phyloP scores from a whole-genome alignment of 53 echinoderm and acorn worm genomes.

The Crossaster papposus region DNA sequence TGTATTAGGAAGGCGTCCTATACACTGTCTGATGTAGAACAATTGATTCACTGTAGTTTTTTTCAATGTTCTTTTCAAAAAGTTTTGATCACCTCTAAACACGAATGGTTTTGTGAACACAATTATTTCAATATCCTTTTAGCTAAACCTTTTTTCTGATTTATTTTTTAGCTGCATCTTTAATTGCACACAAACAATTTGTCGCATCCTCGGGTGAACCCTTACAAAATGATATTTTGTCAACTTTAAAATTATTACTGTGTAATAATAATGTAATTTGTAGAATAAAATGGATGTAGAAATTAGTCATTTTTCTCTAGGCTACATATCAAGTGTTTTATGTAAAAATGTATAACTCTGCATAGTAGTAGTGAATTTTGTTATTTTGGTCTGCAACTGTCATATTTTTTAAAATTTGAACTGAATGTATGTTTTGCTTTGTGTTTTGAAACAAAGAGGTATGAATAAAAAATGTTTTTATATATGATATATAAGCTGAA shows the following conservation, averaged over 20 bases:
- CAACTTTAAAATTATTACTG: no score
- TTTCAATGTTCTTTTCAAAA: not conserved
- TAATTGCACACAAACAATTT: no score
- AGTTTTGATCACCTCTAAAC: not conserved
- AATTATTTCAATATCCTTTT: no score
- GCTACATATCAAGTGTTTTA: not conserved
- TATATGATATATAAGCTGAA: not conserved
- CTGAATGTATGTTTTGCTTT: not conserved
- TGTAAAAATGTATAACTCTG: not conserved
- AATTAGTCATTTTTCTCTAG: not conserved
- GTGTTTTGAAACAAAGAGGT: not conserved
- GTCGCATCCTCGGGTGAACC: no score
- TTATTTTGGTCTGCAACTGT: not conserved
- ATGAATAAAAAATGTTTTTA: not conserved
- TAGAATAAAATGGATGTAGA: not conserved
- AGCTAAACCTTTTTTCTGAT: no score
- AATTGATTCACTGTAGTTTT: not conserved
- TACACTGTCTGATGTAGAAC: no score
- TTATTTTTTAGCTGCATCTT: no score
- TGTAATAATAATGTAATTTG: not conserved
- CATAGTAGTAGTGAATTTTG: not conserved
- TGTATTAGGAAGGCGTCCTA: no score
- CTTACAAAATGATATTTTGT: no score
- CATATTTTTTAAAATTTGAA: slow-evolving; percentile 1
- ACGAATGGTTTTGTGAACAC: not conserved